Conservation (phyloP, 2,888 invertebrate genomes). For the Amaurobius ferox region DNA sequence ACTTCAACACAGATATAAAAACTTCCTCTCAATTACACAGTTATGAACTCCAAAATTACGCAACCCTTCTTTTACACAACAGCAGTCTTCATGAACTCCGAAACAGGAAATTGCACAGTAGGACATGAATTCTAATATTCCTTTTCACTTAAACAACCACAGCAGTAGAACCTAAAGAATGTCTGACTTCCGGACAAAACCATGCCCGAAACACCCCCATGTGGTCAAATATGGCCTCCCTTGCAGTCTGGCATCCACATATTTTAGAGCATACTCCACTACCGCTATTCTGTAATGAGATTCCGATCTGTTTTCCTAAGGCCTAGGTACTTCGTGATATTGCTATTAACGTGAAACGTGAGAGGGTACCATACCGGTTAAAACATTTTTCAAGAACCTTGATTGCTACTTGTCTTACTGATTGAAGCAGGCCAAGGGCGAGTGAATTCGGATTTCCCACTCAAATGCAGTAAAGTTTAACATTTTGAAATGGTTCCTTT, state of each 20-base stretch:
- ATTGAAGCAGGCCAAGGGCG: constrained; percentile 49
- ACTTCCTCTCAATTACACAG: too few relatives aligned
- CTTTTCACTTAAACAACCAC: not conserved
- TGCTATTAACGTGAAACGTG: constrained; percentile 64
- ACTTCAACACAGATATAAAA: too few relatives aligned
- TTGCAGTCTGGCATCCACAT: not conserved
- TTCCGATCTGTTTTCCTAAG: constrained; percentile 43
- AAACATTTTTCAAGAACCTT: constrained; percentile 32
- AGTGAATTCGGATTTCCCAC: constrained; percentile 38
- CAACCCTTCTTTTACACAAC: too few relatives aligned
- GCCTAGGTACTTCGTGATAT: constrained; percentile 48
- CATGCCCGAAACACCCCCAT: not conserved
- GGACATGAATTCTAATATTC: not conserved
- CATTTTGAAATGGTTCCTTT: constrained; percentile 26
- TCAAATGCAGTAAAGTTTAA: constrained; percentile 51
- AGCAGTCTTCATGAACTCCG: too few relatives aligned
- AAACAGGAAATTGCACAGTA: not conserved
- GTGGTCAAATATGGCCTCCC: constrained; percentile 11
- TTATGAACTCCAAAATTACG: too few relatives aligned
- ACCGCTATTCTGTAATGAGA: constrained; percentile 27
- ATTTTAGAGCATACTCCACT: not conserved
- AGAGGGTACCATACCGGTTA: constrained; percentile 46
- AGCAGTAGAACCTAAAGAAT: not conserved
- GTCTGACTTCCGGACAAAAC: not conserved
- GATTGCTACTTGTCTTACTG: constrained; percentile 61